These are phyloP conservation scores for Pogonus chalceus DNA, from an alignment of 1,140 invertebrate species.

Conservation along the genomic window DNA sequence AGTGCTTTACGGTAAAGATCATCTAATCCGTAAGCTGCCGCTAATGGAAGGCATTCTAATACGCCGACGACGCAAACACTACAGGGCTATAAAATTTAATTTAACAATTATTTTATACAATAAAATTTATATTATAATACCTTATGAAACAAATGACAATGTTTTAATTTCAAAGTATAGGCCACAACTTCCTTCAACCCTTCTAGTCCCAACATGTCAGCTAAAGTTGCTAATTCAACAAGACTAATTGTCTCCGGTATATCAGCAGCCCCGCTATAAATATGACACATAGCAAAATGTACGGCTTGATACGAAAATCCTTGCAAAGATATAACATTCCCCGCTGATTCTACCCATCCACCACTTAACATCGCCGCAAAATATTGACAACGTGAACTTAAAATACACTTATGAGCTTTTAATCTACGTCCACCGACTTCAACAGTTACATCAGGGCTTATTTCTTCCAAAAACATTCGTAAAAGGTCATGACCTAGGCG, in stretches of 20 bases:
- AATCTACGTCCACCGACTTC: conserved; percentile 68
- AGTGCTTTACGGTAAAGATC: conserved; percentile 77
- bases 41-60: conserved; percentile 70
- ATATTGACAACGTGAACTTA: conserved; percentile 80
- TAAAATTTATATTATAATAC: conserved; percentile 35
- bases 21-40: conserved; percentile 74
- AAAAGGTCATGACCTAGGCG: conserved; percentile 75
- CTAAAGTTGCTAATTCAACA: conserved; percentile 72
- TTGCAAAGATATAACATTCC: conserved; percentile 71
- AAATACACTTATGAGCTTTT: conserved; percentile 80
- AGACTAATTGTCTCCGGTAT: conserved; percentile 76
- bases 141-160: conserved; percentile 84
- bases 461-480: conserved; percentile 81
- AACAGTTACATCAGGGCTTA: conserved; percentile 72
- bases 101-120: conserved; percentile 9
- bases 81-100: conserved; percentile 53
- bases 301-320: conserved; percentile 76
- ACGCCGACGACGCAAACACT: conserved; percentile 65
- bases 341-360: conserved; percentile 67
- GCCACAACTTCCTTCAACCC: conserved; percentile 82
- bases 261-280: conserved; percentile 80
- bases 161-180: conserved; percentile 76
- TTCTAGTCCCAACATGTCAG: conserved; percentile 80
- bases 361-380: conserved; percentile 83
- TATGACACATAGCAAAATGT: conserved; percentile 82